Evolutionary conservation across 2,888 invertebrate genomes (phyloP).

Genomic region (Melipona bicolor): DNA sequence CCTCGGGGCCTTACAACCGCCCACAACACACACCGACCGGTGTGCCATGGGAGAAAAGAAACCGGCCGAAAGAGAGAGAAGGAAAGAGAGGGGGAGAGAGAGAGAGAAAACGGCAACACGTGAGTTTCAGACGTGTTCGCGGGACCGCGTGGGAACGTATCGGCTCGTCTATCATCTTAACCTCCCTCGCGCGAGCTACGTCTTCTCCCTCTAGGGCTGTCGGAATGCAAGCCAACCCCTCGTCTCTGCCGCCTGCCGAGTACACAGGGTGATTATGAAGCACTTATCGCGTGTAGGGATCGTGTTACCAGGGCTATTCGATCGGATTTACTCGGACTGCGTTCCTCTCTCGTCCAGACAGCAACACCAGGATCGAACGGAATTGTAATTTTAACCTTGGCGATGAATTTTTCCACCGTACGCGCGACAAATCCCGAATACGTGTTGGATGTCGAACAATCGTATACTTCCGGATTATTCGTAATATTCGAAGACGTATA

Average conservation of each 20-base stretch:
- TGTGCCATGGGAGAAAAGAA: constrained; percentile 56
- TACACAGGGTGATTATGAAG: constrained; percentile 62
- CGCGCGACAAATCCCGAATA: constrained; percentile 1
- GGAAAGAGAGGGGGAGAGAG: constrained; percentile 31
- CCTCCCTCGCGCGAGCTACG: constrained; percentile 55
- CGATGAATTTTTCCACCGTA: not conserved
- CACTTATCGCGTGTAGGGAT: constrained; percentile 67
- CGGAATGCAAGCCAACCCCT: constrained; percentile 38
- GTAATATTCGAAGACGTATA: not conserved
- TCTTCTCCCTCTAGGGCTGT: constrained; percentile 27
- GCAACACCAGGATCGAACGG: constrained; percentile 27
- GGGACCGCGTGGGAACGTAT: constrained; percentile 82
- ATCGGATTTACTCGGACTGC: constrained; percentile 50
- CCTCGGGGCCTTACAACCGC: constrained; percentile 78
- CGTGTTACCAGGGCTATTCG: constrained; percentile 53
- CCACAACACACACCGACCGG: constrained; percentile 77
- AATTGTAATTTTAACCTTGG: constrained; percentile 53
- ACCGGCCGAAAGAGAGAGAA: constrained; percentile 19
- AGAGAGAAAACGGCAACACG: constrained; percentile 22
- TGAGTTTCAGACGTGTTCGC: constrained; percentile 57
- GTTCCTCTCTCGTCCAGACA: constrained; percentile 3
- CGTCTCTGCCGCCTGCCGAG: constrained; percentile 1
- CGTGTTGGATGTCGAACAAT: not conserved
- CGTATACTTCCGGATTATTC: not conserved
- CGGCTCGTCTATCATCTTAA: constrained; percentile 80